Base-by-base conservation (phyloP, 2,113 vertebrate species). In the Tetrao urogallus region DNA sequence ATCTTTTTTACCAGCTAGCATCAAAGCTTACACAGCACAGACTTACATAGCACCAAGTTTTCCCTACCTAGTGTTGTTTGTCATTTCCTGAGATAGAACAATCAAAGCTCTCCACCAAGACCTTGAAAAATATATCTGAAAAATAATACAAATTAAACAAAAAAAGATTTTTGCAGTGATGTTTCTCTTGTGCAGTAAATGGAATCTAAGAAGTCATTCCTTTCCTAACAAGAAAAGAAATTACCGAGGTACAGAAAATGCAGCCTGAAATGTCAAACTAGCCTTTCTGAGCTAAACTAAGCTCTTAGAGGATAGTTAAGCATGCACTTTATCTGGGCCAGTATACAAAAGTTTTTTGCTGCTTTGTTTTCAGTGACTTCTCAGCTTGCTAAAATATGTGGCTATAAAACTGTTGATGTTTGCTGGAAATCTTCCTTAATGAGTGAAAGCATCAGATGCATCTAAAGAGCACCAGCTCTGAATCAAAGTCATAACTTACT, bases 391-490 rank as follows among this genome's bases (percentile, higher is more conserved):
- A 89, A 93, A 89, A 89, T 58, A 90, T 48, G 54, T 47, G 72
- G 40, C 65, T 70, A 88, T 9, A 63, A 88, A 91, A 70, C 42
- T 28, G 4, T 56, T 52, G 76, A 66, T 64, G 43, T 87, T 85
- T 74, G 25, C 32, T 77, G 67, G 60, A 92, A 94, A 88, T 73
- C 45, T 79, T 92, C 16, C 75, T 63, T 93, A 95, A 88, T 81
- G 72, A 93, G 67, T n/a, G 82, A 85, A 92, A 92, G 72, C 75
- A 83, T 92, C 82, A 94, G 78, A 91, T 77, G 42, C 47, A 85
- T 77, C 66, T 80, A 87, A 93, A 89, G 28, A 93, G 67, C 16
- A 24, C 77, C 64, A 89, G 70, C 71, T 91, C 73, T 30, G 54
- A 92, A 91, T 63, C 75, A 60, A 82, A 36, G 64, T 77, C 38